Evolutionary conservation across 2,888 invertebrate species (phyloP).

Genomic region (Pheosia tremula): DNA sequence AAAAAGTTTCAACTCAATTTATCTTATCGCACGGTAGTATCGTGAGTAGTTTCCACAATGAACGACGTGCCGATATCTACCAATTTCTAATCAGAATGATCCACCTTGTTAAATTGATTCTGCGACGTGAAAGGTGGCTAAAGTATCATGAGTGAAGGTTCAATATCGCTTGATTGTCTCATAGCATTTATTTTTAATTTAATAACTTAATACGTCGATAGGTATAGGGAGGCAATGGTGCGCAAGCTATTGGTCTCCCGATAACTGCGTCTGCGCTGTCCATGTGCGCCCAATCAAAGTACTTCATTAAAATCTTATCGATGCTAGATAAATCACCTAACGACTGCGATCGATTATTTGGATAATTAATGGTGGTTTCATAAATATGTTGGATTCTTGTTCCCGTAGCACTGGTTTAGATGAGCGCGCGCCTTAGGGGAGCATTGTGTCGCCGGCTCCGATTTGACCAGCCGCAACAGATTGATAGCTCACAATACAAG

Average conservation of each 20-base stretch:
- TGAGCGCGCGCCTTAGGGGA: constrained; percentile 48
- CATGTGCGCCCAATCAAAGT: constrained; percentile 82
- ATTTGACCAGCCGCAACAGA: constrained; percentile 7
- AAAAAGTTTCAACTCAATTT: constrained; percentile 76
- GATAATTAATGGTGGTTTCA: constrained; percentile 81
- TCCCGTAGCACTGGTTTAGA: constrained; percentile 58
- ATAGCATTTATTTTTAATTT: constrained; percentile 76
- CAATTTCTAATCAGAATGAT: constrained; percentile 83
- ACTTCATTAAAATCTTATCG: constrained; percentile 85
- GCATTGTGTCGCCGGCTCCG: constrained; percentile 46
- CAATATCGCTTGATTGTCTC: constrained; percentile 41
- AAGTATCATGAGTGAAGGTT: constrained; percentile 45
- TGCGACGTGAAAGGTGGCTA: constrained; percentile 47
- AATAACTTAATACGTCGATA: constrained; percentile 81
- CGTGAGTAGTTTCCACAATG: constrained; percentile 82
- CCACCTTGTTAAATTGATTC: constrained; percentile 76
- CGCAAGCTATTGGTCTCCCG: constrained; percentile 70
- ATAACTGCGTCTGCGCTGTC: constrained; percentile 74
- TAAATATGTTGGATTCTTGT: constrained; percentile 76
- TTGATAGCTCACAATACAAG: constrained; percentile 5
- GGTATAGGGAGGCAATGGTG: constrained; percentile 77
- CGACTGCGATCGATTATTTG: constrained; percentile 83
- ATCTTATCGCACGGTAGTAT: constrained; percentile 81
- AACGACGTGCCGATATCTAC: constrained; percentile 82
- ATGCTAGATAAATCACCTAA: constrained; percentile 83